Percentiles rank a stretch among this genome's conserved stretches.
Evolutionary conservation across 2,797 vertebrate species (phyloP).

Genomic region (Acridotheres tristis): DNA sequence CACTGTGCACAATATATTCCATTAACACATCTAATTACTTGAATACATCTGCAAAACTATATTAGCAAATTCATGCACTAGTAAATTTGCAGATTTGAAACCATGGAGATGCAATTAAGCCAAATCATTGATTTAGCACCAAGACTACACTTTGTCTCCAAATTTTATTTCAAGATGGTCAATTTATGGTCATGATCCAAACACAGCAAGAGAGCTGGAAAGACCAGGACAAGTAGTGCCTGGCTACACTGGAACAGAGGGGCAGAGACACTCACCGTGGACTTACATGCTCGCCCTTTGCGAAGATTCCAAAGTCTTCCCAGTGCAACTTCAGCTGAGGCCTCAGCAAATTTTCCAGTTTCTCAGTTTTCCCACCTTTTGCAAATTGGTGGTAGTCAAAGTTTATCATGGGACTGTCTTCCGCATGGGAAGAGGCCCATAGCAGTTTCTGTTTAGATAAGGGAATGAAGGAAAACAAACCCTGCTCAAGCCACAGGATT

Average conservation of each 20-base stretch:
- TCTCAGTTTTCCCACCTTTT: slow-evolving; percentile 81
- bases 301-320: slow-evolving; percentile 79
- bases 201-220: background rate
- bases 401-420: slow-evolving; percentile 83
- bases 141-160: background rate
- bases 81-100: background rate
- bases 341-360: slow-evolving; percentile 76
- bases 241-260: background rate
- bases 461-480: background rate
- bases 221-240: background rate
- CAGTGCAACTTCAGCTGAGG: slow-evolving; percentile 79
- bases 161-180: background rate
- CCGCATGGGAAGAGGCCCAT: slow-evolving; percentile 80
- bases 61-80: background rate
- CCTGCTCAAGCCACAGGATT: background rate
- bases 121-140: background rate
- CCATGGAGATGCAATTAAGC: background rate
- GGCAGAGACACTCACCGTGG: slow-evolving; percentile 72
- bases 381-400: slow-evolving; percentile 82
- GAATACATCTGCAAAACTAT: background rate
- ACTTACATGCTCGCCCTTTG: slow-evolving; percentile 70
- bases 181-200: background rate
- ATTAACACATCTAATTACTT: background rate
- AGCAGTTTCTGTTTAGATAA: slow-evolving; percentile 76
- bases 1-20: background rate